Evolutionary conservation across 1,140 invertebrate species (phyloP).

Genomic region (Formica exsecta): DNA sequence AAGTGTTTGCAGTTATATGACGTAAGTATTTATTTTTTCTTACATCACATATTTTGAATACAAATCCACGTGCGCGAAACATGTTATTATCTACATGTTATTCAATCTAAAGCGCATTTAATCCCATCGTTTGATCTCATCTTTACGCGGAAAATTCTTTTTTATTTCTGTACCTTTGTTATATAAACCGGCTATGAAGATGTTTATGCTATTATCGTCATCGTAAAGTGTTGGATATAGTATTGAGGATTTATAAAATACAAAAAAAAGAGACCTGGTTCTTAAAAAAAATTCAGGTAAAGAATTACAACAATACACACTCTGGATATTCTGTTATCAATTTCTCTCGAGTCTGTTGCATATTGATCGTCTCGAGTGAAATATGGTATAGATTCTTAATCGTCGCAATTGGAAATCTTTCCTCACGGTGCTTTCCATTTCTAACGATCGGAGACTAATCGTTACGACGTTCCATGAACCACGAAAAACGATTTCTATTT

Average conservation of each 20-base stretch:
- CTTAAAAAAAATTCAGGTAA: not conserved
- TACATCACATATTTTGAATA: not conserved
- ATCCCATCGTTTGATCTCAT: not conserved
- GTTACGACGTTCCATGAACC: slow-evolving; percentile 63
- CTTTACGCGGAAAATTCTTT: not conserved
- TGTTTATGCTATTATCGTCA: not conserved
- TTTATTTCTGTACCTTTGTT: slow-evolving; percentile 27
- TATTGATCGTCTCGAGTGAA: slow-evolving; percentile 33
- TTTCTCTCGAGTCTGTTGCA: slow-evolving; percentile 4
- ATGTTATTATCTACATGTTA: slow-evolving; percentile 25
- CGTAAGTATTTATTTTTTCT: not conserved
- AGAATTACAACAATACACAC: not conserved
- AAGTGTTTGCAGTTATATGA: not conserved
- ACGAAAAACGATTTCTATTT: slow-evolving; percentile 67
- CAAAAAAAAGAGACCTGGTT: not conserved
- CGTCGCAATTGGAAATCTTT: slow-evolving; percentile 56
- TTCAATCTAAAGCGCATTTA: slow-evolving; percentile 17
- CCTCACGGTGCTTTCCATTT: slow-evolving; percentile 60
- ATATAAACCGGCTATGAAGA: slow-evolving; percentile 13
- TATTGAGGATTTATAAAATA: not conserved
- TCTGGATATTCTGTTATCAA: not conserved
- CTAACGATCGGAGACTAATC: slow-evolving; percentile 58
- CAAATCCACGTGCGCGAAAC: not conserved
- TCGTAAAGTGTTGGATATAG: not conserved
- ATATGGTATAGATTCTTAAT: slow-evolving; percentile 33